phyloP scores from a whole-genome alignment of 2,113 vertebrate species.

The Lota lota region DNA sequence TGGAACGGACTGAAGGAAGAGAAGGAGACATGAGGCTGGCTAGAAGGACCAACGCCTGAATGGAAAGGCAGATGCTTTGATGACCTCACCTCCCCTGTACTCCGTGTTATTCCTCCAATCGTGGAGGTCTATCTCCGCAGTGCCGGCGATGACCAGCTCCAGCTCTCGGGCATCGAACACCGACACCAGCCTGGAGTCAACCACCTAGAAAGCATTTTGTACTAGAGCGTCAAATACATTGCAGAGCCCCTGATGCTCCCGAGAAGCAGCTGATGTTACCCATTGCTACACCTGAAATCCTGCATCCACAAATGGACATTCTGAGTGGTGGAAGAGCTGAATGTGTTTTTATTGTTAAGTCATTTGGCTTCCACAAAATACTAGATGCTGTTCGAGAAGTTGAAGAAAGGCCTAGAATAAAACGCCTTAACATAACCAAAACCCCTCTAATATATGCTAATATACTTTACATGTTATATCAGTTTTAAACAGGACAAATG shows the following conservation, averaged over 20 bases:
- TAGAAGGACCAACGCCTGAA: not conserved
- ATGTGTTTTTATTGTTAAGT: too few relatives aligned
- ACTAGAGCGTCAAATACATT: too few relatives aligned
- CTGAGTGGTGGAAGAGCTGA: not conserved
- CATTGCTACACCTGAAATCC: too few relatives aligned
- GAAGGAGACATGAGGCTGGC: not conserved
- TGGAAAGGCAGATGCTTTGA: not conserved
- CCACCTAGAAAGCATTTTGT: not conserved
- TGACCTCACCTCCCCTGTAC: slow-evolving; percentile 53
- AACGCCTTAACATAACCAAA: not conserved
- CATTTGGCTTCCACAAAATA: not conserved
- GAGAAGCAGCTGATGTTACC: too few relatives aligned
- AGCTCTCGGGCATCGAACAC: slow-evolving; percentile 85
- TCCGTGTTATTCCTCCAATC: slow-evolving; percentile 90
- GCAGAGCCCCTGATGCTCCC: too few relatives aligned
- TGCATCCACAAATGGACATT: not conserved
- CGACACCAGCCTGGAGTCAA: not conserved
- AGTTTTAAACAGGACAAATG: too few relatives aligned
- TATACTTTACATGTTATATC: too few relatives aligned
- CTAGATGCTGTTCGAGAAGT: slow-evolving; percentile 18
- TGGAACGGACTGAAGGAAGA: not conserved
- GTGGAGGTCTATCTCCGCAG: slow-evolving; percentile 86
- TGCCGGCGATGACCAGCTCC: slow-evolving; percentile 88
- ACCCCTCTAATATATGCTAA: too few relatives aligned
- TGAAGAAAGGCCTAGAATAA: not conserved